Evolutionary conservation across 2,797 vertebrate genomes (phyloP).

Genomic region (Sebastes oblongus): DNA sequence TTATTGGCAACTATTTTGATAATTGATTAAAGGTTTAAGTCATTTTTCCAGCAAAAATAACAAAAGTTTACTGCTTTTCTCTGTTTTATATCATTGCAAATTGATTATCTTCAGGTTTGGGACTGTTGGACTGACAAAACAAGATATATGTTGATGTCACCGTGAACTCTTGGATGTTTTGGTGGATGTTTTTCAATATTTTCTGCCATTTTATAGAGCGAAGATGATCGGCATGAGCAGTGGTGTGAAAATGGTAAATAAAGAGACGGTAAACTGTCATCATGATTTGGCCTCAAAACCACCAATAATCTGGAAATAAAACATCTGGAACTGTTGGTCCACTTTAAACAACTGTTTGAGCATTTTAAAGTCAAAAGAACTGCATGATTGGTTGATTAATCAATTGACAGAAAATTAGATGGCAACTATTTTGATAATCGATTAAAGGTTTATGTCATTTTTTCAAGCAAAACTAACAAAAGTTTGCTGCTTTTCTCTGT

Average conservation of each 20-base stretch:
- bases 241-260: not conserved
- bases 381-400: not conserved
- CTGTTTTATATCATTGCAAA: not conserved
- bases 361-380: not conserved
- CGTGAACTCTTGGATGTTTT: not conserved
- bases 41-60: not conserved
- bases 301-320: not conserved
- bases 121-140: not conserved
- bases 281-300: slow-evolving; percentile 10
- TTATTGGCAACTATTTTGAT: not conserved
- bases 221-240: slow-evolving; percentile 40
- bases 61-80: not conserved
- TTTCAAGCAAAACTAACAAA: not conserved
- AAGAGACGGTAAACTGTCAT: not conserved
- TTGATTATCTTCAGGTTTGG: not conserved
- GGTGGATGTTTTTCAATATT: not conserved
- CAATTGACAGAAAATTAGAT: not conserved
- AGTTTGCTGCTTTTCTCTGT: not conserved
- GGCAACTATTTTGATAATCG: not conserved
- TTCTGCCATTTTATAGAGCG: not conserved
- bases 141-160: not conserved
- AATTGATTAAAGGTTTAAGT: not conserved
- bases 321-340: not conserved
- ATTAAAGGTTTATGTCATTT: not conserved
- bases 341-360: not conserved